phyloP scores from a whole-genome alignment of 2,797 vertebrate genomes.

The Myotis pilosus region DNA sequence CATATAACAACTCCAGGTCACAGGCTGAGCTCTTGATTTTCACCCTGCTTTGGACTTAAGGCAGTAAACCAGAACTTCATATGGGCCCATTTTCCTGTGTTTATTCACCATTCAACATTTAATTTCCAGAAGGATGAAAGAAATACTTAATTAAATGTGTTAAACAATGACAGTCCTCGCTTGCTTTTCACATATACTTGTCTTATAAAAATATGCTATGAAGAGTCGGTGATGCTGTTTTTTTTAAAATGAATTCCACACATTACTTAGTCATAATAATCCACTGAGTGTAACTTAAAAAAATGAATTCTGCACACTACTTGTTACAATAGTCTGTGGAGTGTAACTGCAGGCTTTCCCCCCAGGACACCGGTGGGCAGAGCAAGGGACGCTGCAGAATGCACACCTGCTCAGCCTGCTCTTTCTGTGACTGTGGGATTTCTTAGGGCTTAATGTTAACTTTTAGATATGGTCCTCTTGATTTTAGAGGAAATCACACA shows the following conservation, averaged over 20 bases:
- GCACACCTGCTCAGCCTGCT: not conserved
- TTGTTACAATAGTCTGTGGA: conserved; percentile 62
- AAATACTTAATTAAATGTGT: conserved; percentile 71
- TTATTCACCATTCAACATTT: conserved; percentile 48
- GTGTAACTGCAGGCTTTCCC: conserved; percentile 41
- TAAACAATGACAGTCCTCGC: conserved; percentile 32
- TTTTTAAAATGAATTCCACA: conserved; percentile 8
- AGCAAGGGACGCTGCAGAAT: conserved; percentile 1
- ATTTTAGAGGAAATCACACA: not conserved
- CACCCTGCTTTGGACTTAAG: conserved; percentile 26
- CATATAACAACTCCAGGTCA: not conserved
- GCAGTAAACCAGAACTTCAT: conserved; percentile 49
- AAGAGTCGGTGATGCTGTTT: conserved; percentile 58
- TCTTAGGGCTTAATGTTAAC: conserved; percentile 1
- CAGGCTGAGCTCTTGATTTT: conserved; percentile 3
- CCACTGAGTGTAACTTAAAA: conserved; percentile 11
- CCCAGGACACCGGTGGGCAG: conserved; percentile 21
- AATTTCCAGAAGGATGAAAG: conserved; percentile 60
- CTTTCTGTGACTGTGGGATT: not conserved
- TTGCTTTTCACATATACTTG: conserved; percentile 42
- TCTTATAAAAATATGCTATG: conserved; percentile 24
- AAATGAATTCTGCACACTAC: not conserved
- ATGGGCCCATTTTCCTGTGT: not conserved
- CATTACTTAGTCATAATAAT: conserved; percentile 60
- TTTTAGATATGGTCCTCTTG: not conserved